Conservation (phyloP, 2,888 invertebrate genomes). For the Mythimna pallens region DNA sequence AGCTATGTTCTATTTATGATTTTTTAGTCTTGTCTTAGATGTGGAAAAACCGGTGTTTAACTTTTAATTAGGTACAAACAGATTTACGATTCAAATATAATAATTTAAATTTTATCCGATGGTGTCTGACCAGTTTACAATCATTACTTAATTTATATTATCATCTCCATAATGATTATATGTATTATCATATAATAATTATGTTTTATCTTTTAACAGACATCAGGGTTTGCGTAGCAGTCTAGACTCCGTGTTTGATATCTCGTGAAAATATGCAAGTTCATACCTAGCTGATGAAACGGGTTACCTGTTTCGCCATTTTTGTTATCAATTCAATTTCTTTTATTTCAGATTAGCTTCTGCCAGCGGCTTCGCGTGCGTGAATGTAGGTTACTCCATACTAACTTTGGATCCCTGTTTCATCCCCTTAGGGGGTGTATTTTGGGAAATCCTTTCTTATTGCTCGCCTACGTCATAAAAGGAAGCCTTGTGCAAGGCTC, state of each 20-base stretch:
- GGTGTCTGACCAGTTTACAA: background rate
- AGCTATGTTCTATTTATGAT: no score
- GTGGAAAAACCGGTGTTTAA: background rate
- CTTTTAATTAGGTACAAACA: background rate
- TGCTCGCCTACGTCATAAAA: no score
- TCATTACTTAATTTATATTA: conserved; percentile 5
- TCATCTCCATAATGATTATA: conserved; percentile 20
- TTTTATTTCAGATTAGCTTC: no score
- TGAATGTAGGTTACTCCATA: no score
- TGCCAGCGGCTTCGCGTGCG: no score
- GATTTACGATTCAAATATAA: conserved; percentile 3
- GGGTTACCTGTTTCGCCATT: no score
- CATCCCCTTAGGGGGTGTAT: no score
- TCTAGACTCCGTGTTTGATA: conserved; percentile 24
- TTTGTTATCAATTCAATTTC: no score
- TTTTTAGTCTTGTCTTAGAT: no score
- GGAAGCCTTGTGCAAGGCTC: no score
- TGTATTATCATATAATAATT: conserved; percentile 29
- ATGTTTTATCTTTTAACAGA: conserved; percentile 30
- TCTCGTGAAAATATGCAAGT: background rate
- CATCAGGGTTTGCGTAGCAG: background rate
- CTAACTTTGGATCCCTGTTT: no score
- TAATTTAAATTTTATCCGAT: conserved; percentile 27
- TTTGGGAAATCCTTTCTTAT: no score
- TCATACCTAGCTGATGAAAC: background rate